Conservation (phyloP, 2,888 invertebrate genomes). For the Lacanobia wlatinum region DNA sequence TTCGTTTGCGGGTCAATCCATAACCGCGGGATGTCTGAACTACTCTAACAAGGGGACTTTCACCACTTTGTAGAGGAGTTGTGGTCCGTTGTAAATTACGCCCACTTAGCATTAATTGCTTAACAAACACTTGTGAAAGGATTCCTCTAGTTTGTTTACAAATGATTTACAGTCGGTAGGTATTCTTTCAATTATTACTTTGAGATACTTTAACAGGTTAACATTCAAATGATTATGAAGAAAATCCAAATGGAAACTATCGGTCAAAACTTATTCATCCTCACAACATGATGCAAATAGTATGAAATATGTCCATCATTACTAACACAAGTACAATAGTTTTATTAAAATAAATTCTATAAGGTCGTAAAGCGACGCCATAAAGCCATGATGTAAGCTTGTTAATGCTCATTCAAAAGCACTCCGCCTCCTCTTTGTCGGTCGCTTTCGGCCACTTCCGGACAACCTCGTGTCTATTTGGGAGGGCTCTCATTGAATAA, state of each 20-base stretch:
- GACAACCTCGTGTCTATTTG: conserved; percentile 73
- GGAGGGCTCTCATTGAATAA: conserved; percentile 81
- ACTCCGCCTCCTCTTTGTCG: conserved; percentile 74
- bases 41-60: conserved; percentile 45
- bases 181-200: conserved; percentile 14
- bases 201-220: conserved; percentile 23
- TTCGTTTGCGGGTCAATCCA: conserved; percentile 16
- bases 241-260: not conserved
- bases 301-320: conserved; percentile 30
- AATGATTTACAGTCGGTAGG: conserved; percentile 8
- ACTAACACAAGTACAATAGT: conserved; percentile 55
- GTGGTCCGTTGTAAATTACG: conserved; percentile 38
- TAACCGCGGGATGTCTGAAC: conserved; percentile 28
- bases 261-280: conserved; percentile 1
- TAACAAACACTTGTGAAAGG: conserved; percentile 38
- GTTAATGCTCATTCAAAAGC: conserved; percentile 74
- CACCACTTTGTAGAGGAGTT: conserved; percentile 39
- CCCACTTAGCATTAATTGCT: conserved; percentile 45
- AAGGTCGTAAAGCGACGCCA: conserved; percentile 54
- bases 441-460: conserved; percentile 72
- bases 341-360: conserved; percentile 64
- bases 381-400: conserved; percentile 68
- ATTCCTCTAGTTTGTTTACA: conserved; percentile 28
- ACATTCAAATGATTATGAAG: not conserved
- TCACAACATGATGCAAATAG: conserved; percentile 17